Percentiles rank a stretch among this genome's conserved stretches.
Conservation (phyloP, 2,113 vertebrate genomes). For the Sigmodon hispidus region DNA sequence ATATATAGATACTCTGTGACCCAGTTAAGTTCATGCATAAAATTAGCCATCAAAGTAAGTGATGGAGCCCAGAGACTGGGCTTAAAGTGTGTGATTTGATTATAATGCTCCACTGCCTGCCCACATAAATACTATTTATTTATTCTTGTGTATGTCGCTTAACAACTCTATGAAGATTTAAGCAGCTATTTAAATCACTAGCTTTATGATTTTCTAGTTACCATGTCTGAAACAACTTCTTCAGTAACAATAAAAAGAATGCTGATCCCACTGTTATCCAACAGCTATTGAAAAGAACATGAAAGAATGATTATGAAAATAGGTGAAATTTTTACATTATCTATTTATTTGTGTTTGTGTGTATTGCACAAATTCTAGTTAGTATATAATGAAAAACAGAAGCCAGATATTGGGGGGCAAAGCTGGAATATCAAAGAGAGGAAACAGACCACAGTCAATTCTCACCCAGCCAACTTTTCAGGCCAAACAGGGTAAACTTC, state of each 20-base stretch:
- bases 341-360: neutral
- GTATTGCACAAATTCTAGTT: too few species aligned
- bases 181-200: neutral
- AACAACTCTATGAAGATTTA: constrained; percentile 8
- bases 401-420: too few species aligned
- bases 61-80: neutral
- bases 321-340: neutral
- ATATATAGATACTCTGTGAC: neutral
- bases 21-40: neutral
- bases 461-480: too few species aligned
- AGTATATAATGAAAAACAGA: too few species aligned
- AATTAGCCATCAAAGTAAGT: neutral
- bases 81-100: constrained; percentile 44
- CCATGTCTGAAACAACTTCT: neutral
- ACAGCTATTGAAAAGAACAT: neutral
- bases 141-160: neutral
- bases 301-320: constrained; percentile 18
- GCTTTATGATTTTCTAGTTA: neutral
- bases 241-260: neutral
- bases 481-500: too few species aligned
- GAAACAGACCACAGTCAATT: too few species aligned
- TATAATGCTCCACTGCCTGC: neutral
- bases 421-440: too few species aligned
- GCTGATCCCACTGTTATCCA: neutral
- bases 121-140: neutral